Percentiles rank a stretch among this genome's conserved stretches.
Conservation (phyloP, 2,113 vertebrate species). For the Syngnathoides biaculeatus region DNA sequence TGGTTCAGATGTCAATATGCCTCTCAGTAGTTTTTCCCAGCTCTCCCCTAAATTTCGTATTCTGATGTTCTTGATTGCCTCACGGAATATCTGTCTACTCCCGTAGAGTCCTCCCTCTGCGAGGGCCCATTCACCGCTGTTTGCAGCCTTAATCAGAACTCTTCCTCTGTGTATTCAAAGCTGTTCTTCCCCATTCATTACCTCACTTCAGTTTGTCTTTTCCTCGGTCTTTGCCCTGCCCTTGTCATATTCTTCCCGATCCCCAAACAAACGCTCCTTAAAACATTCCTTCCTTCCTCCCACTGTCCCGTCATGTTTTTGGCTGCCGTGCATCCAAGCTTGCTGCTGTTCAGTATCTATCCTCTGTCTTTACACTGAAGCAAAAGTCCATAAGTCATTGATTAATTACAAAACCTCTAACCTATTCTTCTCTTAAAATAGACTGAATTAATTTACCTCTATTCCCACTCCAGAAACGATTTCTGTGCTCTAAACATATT, state of each 20-base stretch:
- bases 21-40: too few relatives aligned
- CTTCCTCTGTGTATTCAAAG: slow-evolving; percentile 10
- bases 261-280: slow-evolving; percentile 17
- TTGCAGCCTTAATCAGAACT: slow-evolving; percentile 32
- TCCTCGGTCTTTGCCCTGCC: background rate
- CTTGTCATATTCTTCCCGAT: slow-evolving; percentile 4
- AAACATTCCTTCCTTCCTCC: slow-evolving; percentile 7
- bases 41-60: too few relatives aligned
- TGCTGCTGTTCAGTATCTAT: slow-evolving; percentile 24
- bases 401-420: slow-evolving; percentile 50
- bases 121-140: background rate
- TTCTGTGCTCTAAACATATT: background rate
- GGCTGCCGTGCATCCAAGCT: slow-evolving; percentile 3
- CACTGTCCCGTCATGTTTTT: slow-evolving; percentile 12
- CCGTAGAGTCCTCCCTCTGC: background rate
- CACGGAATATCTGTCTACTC: too few relatives aligned
- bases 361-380: slow-evolving; percentile 36
- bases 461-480: background rate
- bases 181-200: slow-evolving; percentile 2
- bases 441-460: slow-evolving; percentile 26
- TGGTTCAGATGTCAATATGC: too few relatives aligned
- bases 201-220: slow-evolving; percentile 7
- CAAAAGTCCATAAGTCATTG: slow-evolving; percentile 31
- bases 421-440: slow-evolving; percentile 26
- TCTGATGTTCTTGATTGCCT: too few relatives aligned